A percentile compares a stretch with the other conserved stretches of the same genome.
phyloP scores from a whole-genome alignment of 2,797 vertebrate genomes.

The Phyllotis vaccarum region DNA sequence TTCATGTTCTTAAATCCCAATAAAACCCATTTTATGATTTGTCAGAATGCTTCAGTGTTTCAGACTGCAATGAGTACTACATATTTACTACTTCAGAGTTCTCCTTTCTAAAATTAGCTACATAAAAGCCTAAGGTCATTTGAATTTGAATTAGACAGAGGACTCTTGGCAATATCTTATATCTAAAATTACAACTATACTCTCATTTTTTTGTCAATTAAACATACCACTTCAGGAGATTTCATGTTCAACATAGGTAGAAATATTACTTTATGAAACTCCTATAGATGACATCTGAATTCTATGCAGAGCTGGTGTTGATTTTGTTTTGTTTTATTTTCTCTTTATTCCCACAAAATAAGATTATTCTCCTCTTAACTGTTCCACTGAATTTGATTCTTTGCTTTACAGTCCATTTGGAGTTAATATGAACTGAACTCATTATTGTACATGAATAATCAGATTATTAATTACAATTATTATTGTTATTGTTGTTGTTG shows the following conservation, averaged over 20 bases:
- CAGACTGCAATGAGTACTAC: slow-evolving; percentile 8
- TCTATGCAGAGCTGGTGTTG: background rate
- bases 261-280: slow-evolving; percentile 49
- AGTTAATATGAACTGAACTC: slow-evolving; percentile 50
- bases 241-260: slow-evolving; percentile 60
- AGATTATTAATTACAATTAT: background rate
- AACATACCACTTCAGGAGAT: slow-evolving; percentile 26
- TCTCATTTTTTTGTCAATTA: slow-evolving; percentile 65
- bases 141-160: slow-evolving; percentile 62
- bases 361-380: too few relatives aligned
- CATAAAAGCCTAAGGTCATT: slow-evolving; percentile 60
- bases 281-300: background rate
- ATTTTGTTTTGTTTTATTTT: background rate
- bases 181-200: slow-evolving; percentile 57
- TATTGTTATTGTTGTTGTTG: background rate
- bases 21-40: slow-evolving; percentile 2
- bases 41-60: slow-evolving; percentile 44
- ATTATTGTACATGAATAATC: slow-evolving; percentile 42
- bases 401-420: slow-evolving; percentile 27
- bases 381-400: slow-evolving; percentile 55
- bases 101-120: slow-evolving; percentile 44
- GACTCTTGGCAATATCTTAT: slow-evolving; percentile 65
- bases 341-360: background rate
- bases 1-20: background rate
- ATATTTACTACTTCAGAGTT: slow-evolving; percentile 33